These are phyloP conservation scores for Leptopilina drosophilae DNA, from an alignment of 2,888 invertebrate species.

Conservation along the genomic window DNA sequence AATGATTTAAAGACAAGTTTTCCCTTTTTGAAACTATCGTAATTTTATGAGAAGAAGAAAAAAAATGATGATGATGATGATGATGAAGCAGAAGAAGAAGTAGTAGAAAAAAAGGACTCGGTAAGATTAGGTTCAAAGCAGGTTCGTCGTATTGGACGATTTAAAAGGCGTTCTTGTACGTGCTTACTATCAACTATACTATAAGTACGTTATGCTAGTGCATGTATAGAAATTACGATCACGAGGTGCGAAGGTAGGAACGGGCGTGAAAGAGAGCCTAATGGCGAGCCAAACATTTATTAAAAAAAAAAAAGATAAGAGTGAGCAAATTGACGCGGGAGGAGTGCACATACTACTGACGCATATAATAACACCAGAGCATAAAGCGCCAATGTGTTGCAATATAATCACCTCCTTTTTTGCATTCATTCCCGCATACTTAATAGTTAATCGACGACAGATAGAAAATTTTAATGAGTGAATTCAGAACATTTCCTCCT, in stretches of 20 bases:
- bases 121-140: slow-evolving; percentile 14
- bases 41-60: neutral
- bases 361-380: slow-evolving; percentile 33
- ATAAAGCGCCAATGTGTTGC: slow-evolving; percentile 20
- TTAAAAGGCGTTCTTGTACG: slow-evolving; percentile 23
- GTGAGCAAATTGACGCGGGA: slow-evolving; percentile 41
- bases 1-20: slow-evolving; percentile 15
- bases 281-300: slow-evolving; percentile 44
- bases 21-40: slow-evolving; percentile 5
- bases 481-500: neutral
- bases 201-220: slow-evolving; percentile 21
- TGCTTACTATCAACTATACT: slow-evolving; percentile 5
- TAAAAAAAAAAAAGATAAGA: slow-evolving; percentile 43
- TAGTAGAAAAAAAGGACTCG: neutral
- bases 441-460: slow-evolving; percentile 44
- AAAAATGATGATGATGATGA: neutral
- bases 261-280: slow-evolving; percentile 26
- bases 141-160: slow-evolving; percentile 7
- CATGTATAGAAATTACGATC: slow-evolving; percentile 34
- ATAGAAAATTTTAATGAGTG: slow-evolving; percentile 41
- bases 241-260: slow-evolving; percentile 30
- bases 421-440: slow-evolving; percentile 17
- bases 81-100: neutral
- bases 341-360: slow-evolving; percentile 17
- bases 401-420: slow-evolving; percentile 42